Evolutionary conservation across 2,888 invertebrate genomes (phyloP), one percentile per base, ranked within the genome.

Genomic region (Pseudoips prasinana): DNA sequence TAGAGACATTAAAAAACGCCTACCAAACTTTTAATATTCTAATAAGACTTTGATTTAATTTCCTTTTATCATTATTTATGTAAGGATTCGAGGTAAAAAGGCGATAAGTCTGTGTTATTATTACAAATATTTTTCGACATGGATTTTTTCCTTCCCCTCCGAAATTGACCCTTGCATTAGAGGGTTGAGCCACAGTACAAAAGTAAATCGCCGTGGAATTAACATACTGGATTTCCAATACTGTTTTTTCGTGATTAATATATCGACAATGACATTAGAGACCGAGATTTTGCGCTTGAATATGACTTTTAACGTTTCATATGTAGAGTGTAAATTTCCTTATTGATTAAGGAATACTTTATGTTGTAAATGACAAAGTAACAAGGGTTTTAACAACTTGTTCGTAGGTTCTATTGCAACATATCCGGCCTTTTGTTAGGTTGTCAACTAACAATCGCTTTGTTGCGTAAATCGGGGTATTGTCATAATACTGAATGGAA

Each of bases 21-120:
- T 73, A 63, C 71, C 58, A 67, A 85, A 87, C 83, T 88, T 88
- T 88, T 87, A 88, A 88, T 87, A 84, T 84, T 74, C 70, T 85
- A 84, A 86, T 87, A 87, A 85, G 87, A 84, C 76, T 83, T 86
- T 86, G 87, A 88, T 88, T 87, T 88, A 88, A 88, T 87, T 88
- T 86, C 81, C 77, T 71, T 88, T 88, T 87, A 88, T 87, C 84
- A 86, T 88, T 88, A 88, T 88, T 88, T 87, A 88, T 88, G 88
- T 79, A 85, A 76, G 78, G 68, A 73, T 70, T 72, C 74, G 61
- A 67, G 69, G 77, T 66, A 76, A 75, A 58, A 65, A 84, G 78
- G 76, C 83, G 83, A 77, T 85, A 84, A 87, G 83, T 68, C 77
- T 52, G 66, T 63, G 73, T 76, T 85, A 77, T 84, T 83, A 72